A percentile compares a stretch with the other conserved stretches of the same genome.
Evolutionary conservation across 2,113 vertebrate species (phyloP).

Genomic region (Cryptotis parvus): DNA sequence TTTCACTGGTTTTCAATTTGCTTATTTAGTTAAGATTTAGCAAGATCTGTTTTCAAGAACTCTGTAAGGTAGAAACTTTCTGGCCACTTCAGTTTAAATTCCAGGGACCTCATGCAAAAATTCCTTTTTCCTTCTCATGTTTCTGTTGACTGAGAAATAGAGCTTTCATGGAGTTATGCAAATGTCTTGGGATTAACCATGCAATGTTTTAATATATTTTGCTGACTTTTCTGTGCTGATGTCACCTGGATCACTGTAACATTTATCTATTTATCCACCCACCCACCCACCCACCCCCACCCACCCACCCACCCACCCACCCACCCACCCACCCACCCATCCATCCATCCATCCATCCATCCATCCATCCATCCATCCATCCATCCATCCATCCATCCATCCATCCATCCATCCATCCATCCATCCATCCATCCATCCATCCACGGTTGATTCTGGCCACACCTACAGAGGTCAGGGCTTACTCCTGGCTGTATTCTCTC

Average conservation of each 20-base stretch:
- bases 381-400: no score
- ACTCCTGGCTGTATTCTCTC: no score
- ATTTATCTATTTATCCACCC: no score
- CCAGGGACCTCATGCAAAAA: constrained; percentile 19
- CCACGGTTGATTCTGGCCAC: no score
- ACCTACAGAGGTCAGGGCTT: no score
- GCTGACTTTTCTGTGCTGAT: constrained; percentile 38
- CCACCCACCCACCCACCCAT: no score
- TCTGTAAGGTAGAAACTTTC: constrained; percentile 3
- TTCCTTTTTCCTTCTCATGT: constrained; percentile 34
- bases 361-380: no score
- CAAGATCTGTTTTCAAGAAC: constrained; percentile 50
- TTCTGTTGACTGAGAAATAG: constrained; percentile 41
- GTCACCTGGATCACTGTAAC: neutral
- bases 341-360: no score
- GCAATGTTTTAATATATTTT: constrained; percentile 52
- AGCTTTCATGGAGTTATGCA: neutral
- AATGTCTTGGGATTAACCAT: neutral
- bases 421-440: no score
- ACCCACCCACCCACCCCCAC: no score
- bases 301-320: no score
- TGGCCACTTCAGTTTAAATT: constrained; percentile 44
- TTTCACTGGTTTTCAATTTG: constrained; percentile 42
- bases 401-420: no score
- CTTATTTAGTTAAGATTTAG: constrained; percentile 42